phyloP scores from a whole-genome alignment of 1,140 invertebrate species.

The Epicauta chinensis region DNA sequence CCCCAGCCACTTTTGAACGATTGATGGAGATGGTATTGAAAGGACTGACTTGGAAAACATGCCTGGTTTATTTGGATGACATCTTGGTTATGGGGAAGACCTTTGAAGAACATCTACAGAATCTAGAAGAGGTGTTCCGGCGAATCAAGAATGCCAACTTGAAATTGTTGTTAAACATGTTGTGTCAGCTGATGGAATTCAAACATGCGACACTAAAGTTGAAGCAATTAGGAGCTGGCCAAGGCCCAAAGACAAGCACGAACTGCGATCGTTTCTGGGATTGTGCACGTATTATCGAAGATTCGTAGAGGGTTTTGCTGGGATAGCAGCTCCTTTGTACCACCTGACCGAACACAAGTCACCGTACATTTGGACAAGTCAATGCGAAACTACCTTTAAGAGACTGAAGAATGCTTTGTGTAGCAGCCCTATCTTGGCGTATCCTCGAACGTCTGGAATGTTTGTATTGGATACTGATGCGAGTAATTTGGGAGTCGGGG shows the following conservation, averaged over 20 bases:
- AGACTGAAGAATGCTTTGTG: conserved; percentile 25
- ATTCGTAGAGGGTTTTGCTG: conserved; percentile 12
- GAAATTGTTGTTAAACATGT: conserved; percentile 27
- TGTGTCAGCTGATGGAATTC: conserved; percentile 21
- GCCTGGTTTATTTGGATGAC: conserved; percentile 40
- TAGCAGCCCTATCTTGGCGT: conserved; percentile 20
- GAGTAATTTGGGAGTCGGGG: conserved; percentile 17
- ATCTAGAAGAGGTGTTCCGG: conserved; percentile 19
- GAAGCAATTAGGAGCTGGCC: conserved; percentile 18
- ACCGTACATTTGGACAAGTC: conserved; percentile 2
- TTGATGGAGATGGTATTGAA: conserved; percentile 25
- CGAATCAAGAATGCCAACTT: conserved; percentile 17
- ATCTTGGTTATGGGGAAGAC: conserved; percentile 21
- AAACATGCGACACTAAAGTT: conserved; percentile 26
- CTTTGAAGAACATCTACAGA: conserved; percentile 18
- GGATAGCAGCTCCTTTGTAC: background rate
- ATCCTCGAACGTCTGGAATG: conserved; percentile 22
- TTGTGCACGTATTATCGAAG: conserved; percentile 23
- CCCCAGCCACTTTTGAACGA: conserved; percentile 33
- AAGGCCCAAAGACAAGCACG: conserved; percentile 21
- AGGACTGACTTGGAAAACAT: conserved; percentile 17
- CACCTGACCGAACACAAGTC: background rate
- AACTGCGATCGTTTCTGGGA: conserved; percentile 25
- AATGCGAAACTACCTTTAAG: conserved; percentile 16
- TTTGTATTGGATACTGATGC: conserved; percentile 29